These are phyloP conservation scores for Tipula helvola DNA, from an alignment of 2,888 invertebrate genomes.

Conservation along the genomic window DNA sequence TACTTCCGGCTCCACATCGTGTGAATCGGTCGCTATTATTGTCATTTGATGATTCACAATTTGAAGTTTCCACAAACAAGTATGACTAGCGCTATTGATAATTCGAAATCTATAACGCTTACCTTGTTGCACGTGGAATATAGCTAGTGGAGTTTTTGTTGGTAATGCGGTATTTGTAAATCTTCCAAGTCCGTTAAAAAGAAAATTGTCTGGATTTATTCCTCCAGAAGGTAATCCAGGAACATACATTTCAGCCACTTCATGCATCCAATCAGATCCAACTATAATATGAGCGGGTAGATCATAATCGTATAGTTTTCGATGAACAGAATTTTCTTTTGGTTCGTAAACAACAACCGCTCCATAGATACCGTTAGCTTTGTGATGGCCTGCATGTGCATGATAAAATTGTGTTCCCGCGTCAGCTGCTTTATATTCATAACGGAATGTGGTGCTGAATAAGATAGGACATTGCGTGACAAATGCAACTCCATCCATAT, in stretches of 20 bases:
- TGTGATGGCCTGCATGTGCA: conserved; percentile 51
- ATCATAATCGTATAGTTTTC: conserved; percentile 59
- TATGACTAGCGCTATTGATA: conserved; percentile 27
- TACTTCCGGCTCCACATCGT: conserved; percentile 21
- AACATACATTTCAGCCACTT: conserved; percentile 33
- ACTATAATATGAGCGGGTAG: conserved; percentile 52
- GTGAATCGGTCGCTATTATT: conserved; percentile 30
- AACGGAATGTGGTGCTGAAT: conserved; percentile 53
- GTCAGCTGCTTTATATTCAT: conserved; percentile 54
- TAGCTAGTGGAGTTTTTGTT: conserved; percentile 20
- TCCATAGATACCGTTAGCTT: conserved; percentile 70
- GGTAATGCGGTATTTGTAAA: conserved; percentile 13
- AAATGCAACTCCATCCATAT: conserved; percentile 75
- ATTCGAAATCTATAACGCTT: conserved; percentile 31
- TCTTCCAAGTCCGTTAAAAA: conserved; percentile 27
- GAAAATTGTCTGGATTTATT: conserved; percentile 22
- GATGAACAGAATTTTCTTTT: conserved; percentile 44
- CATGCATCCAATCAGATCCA: conserved; percentile 68
- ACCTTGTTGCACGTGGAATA: conserved; percentile 23
- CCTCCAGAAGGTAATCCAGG: conserved; percentile 23
- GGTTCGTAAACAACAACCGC: conserved; percentile 57
- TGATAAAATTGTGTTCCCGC: conserved; percentile 74
- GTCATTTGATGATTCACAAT: conserved; percentile 27
- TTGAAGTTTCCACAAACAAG: conserved; percentile 29
- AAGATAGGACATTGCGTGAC: conserved; percentile 72